Conservation (phyloP, 2,888 invertebrate species). For the Salpingus planirostris region DNA sequence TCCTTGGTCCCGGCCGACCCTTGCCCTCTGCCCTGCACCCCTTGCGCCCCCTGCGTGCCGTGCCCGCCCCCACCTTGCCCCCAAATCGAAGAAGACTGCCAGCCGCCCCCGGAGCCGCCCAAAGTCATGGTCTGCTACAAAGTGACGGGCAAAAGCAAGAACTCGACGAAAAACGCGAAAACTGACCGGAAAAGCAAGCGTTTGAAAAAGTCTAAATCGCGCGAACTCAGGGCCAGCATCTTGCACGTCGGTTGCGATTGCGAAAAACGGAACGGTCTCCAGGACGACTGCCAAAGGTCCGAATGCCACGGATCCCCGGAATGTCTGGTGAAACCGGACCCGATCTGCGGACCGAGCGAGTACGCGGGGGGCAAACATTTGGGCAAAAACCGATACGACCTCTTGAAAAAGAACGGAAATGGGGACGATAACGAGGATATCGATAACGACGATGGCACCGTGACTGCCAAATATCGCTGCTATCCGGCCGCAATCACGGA, state of each 20-base stretch:
- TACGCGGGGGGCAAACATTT: conserved; percentile 36
- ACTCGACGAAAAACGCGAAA: neutral
- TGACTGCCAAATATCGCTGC: too few species aligned
- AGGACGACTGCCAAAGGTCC: conserved; percentile 49
- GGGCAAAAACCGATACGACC: too few species aligned
- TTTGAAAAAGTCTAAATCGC: conserved; percentile 46
- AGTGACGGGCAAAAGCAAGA: conserved; percentile 8
- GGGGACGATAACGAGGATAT: too few species aligned
- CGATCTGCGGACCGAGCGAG: conserved; percentile 43
- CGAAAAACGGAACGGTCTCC: conserved; percentile 51
- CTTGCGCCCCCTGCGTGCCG: neutral
- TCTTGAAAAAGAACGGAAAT: too few species aligned
- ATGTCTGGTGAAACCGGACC: conserved; percentile 43
- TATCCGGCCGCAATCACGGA: too few species aligned
- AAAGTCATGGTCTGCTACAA: conserved; percentile 21
- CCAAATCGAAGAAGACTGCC: neutral
- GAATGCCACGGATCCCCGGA: conserved; percentile 45
- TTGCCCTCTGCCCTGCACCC: neutral
- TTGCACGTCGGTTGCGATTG: conserved; percentile 51
- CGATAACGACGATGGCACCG: too few species aligned
- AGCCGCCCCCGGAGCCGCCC: neutral
- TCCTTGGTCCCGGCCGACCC: neutral
- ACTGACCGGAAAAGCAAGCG: conserved; percentile 14
- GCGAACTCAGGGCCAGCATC: conserved; percentile 47
- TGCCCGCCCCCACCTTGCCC: neutral